Base-by-base conservation (phyloP, 2,113 vertebrate genomes). In the Castor canadensis region DNA sequence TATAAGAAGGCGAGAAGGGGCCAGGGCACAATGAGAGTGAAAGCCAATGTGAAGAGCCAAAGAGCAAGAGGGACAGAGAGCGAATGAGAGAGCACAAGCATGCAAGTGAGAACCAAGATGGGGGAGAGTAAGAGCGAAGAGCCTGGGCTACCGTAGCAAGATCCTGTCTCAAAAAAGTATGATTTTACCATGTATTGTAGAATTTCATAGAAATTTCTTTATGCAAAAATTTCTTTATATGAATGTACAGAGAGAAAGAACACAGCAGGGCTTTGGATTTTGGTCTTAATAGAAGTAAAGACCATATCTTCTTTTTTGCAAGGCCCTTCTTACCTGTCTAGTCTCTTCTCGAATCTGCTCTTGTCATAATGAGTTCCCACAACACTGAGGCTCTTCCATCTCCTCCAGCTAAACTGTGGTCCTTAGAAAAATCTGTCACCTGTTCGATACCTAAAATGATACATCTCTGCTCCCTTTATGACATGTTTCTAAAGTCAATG, bases 181-280 rank as follows among this genome's bases (percentile, higher is more conserved):
- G 16, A 66, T 75, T 67, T 75, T 28, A 45, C 66, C 73, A 83
- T 54, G 43, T 35, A 66, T n/a, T 49, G 79, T 26, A 72, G 67
- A 69, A 86, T 60, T 77, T 85, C 45, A 77, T 32, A 32, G 15
- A n/a, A n/a, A n/a, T n/a, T n/a, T n/a, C n/a, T n/a, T n/a, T n/a
- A n/a, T n/a, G n/a, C n/a, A n/a, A n/a, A n/a, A n/a, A n/a, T n/a
- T n/a, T n/a, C n/a, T n/a, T n/a, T n/a, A n/a, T n/a, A n/a, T n/a
- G n/a, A n/a, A n/a, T 30, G 7, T 43, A 4, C 1, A 4, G 30
- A 26, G 1, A 35, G 54, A 73, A 81, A 22, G 32, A 56, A 56
- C 64, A 56, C 22, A 9, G 8, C 30, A 69, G 35, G 28, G 13
- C 32, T 54, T 52, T 49, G 13, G 0, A 12, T 7, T n/a, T 28